phyloP scores from a whole-genome alignment of 2,797 vertebrate species.

The Sebastiscus tertius region DNA sequence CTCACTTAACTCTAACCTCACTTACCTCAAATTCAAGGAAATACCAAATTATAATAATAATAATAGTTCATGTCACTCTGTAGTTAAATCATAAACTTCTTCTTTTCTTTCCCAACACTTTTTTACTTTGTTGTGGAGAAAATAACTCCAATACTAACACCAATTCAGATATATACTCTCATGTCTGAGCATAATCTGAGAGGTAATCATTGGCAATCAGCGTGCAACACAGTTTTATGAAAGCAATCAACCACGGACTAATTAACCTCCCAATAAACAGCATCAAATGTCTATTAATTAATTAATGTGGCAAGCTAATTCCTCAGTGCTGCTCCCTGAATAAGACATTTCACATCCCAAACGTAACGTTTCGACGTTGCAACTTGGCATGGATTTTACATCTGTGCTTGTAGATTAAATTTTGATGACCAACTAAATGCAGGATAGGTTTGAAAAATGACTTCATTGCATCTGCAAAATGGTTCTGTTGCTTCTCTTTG shows the following conservation, averaged over 20 bases:
- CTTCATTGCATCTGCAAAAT: not conserved
- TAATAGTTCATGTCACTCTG: no score
- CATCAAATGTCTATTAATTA: constrained; percentile 28
- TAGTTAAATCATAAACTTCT: not conserved
- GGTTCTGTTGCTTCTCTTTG: constrained; percentile 3
- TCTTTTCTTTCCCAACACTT: not conserved
- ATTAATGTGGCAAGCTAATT: constrained; percentile 9
- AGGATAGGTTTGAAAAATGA: not conserved
- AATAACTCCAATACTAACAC: not conserved
- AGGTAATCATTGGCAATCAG: constrained; percentile 21
- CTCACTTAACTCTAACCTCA: no score
- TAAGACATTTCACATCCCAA: not conserved
- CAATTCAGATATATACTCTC: not conserved
- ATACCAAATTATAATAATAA: no score
- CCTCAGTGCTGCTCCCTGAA: not conserved
- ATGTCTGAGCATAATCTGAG: not conserved
- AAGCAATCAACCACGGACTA: constrained; percentile 21
- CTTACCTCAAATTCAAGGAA: not conserved
- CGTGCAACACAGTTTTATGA: constrained; percentile 1
- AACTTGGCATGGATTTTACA: not conserved
- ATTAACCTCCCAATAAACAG: constrained; percentile 29
- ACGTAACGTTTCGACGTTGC: not conserved
- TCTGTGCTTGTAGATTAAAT: not conserved
- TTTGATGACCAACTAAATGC: constrained; percentile 7
- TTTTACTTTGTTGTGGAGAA: not conserved